Evolutionary conservation across 2,797 vertebrate genomes (phyloP).

Genomic region (Myoxocephalus aenaeus): DNA sequence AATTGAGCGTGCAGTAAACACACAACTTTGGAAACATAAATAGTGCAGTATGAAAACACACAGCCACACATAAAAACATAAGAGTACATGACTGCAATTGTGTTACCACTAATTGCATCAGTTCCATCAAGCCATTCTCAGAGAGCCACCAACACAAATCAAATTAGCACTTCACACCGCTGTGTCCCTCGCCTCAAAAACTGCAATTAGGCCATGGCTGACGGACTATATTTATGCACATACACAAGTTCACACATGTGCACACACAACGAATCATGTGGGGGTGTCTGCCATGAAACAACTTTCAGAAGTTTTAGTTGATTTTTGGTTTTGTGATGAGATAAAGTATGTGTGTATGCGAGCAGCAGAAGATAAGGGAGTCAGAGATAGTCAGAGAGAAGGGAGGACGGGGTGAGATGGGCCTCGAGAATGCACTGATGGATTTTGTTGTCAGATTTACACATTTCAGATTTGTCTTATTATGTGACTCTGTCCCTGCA

Average conservation of each 20-base stretch:
- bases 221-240: conserved; percentile 55
- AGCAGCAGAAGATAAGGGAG: conserved; percentile 58
- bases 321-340: conserved; percentile 62
- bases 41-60: conserved; percentile 23
- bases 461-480: conserved; percentile 71
- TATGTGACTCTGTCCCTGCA: conserved; percentile 64
- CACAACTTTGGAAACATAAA: conserved; percentile 28
- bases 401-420: conserved; percentile 50
- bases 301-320: conserved; percentile 64
- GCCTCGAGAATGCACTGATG: conserved; percentile 64
- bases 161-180: conserved; percentile 73
- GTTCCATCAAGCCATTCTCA: conserved; percentile 72
- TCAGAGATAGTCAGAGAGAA: conserved; percentile 47
- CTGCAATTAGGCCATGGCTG: conserved; percentile 73
- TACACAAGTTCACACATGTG: conserved; percentile 31
- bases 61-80: neutral
- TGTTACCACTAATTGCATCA: conserved; percentile 80
- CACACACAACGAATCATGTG: conserved; percentile 35
- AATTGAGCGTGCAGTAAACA: conserved; percentile 26
- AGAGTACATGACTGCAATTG: conserved; percentile 22
- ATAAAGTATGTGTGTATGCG: conserved; percentile 58
- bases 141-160: conserved; percentile 77
- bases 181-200: conserved; percentile 70
- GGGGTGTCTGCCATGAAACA: conserved; percentile 30
- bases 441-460: conserved; percentile 69